Conservation (phyloP, 2,113 vertebrate species). For the Colaptes auratus region DNA sequence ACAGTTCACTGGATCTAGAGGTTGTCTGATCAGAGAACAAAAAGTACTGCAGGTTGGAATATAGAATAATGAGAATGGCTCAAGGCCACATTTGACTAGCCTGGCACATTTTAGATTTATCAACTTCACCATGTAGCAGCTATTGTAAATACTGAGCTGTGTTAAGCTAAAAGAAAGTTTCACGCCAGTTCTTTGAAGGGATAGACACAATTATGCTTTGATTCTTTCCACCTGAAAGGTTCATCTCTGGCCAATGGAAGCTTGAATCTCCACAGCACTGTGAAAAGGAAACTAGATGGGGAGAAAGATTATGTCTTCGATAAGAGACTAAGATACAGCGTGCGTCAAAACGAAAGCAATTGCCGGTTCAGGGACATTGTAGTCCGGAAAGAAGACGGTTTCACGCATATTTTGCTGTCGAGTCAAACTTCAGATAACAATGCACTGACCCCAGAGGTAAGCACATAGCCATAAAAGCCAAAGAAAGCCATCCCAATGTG, state of each 20-base stretch:
- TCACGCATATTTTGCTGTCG: conserved; percentile 94
- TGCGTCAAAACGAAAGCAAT: conserved; percentile 94
- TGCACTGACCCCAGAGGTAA: conserved; percentile 95
- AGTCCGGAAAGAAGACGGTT: conserved; percentile 95
- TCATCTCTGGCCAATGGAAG: conserved; percentile 86
- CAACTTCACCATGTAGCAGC: not conserved
- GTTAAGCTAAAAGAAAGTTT: not conserved
- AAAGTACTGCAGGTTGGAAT: not conserved
- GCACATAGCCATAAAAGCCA: conserved; percentile 38
- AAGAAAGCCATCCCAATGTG: not conserved
- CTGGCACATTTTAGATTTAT: not conserved
- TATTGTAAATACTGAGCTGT: not conserved
- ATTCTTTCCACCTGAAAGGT: conserved; percentile 77
- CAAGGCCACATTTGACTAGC: not conserved
- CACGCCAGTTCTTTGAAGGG: not conserved
- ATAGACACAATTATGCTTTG: not conserved
- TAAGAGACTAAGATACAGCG: conserved; percentile 96
- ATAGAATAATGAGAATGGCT: not conserved
- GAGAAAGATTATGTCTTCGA: conserved; percentile 96
- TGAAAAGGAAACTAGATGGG: conserved; percentile 90
- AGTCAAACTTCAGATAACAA: conserved; percentile 98
- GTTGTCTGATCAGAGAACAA: not conserved
- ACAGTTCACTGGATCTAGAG: not conserved
- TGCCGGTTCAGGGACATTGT: conserved; percentile 98
- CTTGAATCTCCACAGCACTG: conserved; percentile 85